Conservation (phyloP, 2,888 invertebrate species). For the Malthinus seriepunctatus region DNA sequence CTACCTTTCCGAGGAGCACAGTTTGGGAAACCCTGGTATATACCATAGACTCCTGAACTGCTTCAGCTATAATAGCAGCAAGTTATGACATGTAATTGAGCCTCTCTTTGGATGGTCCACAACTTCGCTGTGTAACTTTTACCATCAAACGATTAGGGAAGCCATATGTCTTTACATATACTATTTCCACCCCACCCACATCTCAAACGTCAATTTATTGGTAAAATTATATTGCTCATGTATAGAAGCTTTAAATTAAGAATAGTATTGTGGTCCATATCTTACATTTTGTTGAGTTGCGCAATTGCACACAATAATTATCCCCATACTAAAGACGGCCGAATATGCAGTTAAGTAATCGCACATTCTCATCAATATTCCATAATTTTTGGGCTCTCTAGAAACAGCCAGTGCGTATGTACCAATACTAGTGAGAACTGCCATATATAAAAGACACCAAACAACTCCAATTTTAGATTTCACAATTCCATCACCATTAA, state of each 20-base stretch:
- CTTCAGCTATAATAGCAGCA: too few relatives aligned
- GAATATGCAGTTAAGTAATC: neutral
- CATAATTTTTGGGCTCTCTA: neutral
- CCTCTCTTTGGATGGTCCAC: too few relatives aligned
- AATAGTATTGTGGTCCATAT: neutral
- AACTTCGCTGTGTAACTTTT: too few relatives aligned
- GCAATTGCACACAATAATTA: constrained; percentile 1
- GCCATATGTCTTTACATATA: too few relatives aligned
- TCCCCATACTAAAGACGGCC: neutral
- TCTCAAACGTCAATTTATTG: too few relatives aligned
- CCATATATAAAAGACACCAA: neutral
- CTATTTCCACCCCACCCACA: neutral
- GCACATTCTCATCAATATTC: constrained; percentile 10
- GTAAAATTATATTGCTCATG: neutral
- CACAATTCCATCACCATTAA: neutral
- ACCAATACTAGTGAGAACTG: neutral
- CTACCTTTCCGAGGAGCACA: too few relatives aligned
- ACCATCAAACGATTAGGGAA: too few relatives aligned
- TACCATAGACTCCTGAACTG: too few relatives aligned
- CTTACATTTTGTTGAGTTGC: constrained; percentile 2
- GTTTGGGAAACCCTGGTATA: too few relatives aligned
- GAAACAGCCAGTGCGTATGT: neutral
- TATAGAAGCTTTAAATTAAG: neutral
- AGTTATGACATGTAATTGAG: too few relatives aligned
- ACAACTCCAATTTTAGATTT: neutral